Percentiles rank a stretch among this genome's conserved stretches.
Evolutionary conservation across 2,888 invertebrate genomes (phyloP).

Genomic region (Drosophila suboccidentalis): DNA sequence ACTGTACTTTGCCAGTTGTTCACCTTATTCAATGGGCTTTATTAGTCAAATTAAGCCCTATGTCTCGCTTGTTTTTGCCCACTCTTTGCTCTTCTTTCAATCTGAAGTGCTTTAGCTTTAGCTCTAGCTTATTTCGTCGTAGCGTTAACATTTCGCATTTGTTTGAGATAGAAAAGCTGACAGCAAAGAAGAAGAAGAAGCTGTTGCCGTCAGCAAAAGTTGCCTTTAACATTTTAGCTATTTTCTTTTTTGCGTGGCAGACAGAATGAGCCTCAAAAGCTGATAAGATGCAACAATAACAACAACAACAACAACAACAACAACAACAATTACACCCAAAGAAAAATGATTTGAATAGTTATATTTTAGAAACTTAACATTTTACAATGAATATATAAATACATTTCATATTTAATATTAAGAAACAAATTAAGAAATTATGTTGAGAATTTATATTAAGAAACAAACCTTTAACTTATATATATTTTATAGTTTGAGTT

Average conservation of each 20-base stretch:
- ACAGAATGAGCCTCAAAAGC: constrained; percentile 36
- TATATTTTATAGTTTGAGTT: too few relatives aligned
- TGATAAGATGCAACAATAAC: constrained; percentile 44
- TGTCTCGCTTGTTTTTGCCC: constrained; percentile 4
- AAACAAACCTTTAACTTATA: too few relatives aligned
- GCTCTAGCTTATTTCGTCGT: constrained; percentile 22
- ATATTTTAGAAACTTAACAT: too few relatives aligned
- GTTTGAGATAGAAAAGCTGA: constrained; percentile 16
- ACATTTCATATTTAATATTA: too few relatives aligned
- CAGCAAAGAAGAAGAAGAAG: constrained; percentile 23
- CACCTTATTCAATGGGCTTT: constrained; percentile 1
- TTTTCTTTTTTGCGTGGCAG: constrained; percentile 48
- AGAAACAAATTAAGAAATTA: too few relatives aligned
- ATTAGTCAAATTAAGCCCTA: constrained; percentile 11
- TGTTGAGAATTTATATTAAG: too few relatives aligned
- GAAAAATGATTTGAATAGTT: neutral
- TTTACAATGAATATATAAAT: too few relatives aligned
- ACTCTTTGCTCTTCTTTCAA: neutral
- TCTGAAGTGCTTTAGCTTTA: constrained; percentile 12
- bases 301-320: constrained; percentile 3
- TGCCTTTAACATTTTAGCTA: constrained; percentile 39
- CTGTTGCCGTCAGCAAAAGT: constrained; percentile 28
- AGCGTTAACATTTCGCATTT: constrained; percentile 17
- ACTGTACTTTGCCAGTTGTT: constrained; percentile 2
- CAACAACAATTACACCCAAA: constrained; percentile 3